Conservation (phyloP, 2,113 vertebrate genomes). For the Peucedramus taeniatus region DNA sequence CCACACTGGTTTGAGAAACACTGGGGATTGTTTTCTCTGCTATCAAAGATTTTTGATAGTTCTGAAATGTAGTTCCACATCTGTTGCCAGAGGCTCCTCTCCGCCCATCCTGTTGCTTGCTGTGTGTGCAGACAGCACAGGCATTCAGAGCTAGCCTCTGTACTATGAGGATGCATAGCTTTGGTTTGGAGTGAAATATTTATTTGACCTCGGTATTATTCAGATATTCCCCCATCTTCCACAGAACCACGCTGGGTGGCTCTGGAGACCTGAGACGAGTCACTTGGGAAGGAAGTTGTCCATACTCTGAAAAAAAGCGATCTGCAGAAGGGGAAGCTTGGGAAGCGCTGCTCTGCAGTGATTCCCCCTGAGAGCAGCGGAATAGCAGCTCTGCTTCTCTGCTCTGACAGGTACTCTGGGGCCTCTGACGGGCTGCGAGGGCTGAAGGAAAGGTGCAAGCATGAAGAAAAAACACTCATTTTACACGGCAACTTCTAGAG, state of each 20-base stretch:
- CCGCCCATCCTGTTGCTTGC: background rate
- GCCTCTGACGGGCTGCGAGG: background rate
- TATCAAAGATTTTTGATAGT: background rate
- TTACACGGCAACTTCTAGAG: background rate
- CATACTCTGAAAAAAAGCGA: background rate
- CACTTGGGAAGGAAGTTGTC: background rate
- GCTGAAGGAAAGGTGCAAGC: background rate
- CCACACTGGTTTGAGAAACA: background rate
- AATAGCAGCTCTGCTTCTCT: background rate
- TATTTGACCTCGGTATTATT: background rate
- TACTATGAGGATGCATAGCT: background rate
- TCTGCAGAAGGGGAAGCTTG: background rate
- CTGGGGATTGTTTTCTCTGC: accelerated
- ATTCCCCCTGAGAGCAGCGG: background rate
- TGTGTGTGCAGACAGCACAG: background rate
- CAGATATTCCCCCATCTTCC: background rate
- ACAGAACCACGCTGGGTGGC: background rate
- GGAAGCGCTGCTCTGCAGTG: background rate
- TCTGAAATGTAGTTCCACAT: background rate
- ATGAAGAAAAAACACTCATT: background rate
- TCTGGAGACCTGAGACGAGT: background rate
- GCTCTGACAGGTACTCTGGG: background rate
- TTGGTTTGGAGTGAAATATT: background rate
- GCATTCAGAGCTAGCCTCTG: background rate
- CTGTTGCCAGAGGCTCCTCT: background rate